Evolutionary conservation across 2,888 invertebrate species (phyloP), one percentile per base, ranked within the genome.

Genomic region (Drosophila bunnanda): DNA sequence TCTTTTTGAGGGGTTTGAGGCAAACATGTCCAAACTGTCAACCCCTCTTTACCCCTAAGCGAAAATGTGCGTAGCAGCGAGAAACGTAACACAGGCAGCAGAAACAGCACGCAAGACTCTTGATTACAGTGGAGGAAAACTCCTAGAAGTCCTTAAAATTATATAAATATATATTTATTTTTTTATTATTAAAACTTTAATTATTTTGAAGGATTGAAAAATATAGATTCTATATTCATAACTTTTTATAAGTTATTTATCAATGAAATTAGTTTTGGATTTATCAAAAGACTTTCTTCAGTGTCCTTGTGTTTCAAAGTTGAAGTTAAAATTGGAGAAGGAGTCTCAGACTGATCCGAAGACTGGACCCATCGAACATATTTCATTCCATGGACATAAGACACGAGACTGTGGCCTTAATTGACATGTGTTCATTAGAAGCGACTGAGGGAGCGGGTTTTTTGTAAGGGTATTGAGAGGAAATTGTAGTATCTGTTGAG

Each of bases 351-450:
- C 65, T 50, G 38, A 62, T 61, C 36, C 64, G n/a, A 36, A 50
- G 48, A 54, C 67, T 36, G 50, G 38, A 7, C 36, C 69, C 22
- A 36, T 41, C 56, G 13, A 64, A 56, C 75, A 79, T 80, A 74
- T 65, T 66, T 75, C 79, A 79, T 58, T 65, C 78, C 62, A 62
- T 38, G 61, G 73, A 76, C 78, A 75, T 22, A 28, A 50, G 69
- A 58, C 53, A 69, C 60, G 57, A 50, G 77, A 67, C 72, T 55
- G 52, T 32, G 50, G 60, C 70, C 54, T 79, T 83, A 85, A 85
- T 81, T 85, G 83, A 82, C 85, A 85, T 82, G 76, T 82, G 85
- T 85, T 85, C 82, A 85, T 83, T 83, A 83, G 78, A 56, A 59
- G 70, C 39, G 20, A 30, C 56, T 34, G 43, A 39, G 20, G 38